Evolutionary conservation across 2,113 vertebrate species (phyloP), one percentile per base, ranked within the genome.

Genomic region (Malurus elegans): DNA sequence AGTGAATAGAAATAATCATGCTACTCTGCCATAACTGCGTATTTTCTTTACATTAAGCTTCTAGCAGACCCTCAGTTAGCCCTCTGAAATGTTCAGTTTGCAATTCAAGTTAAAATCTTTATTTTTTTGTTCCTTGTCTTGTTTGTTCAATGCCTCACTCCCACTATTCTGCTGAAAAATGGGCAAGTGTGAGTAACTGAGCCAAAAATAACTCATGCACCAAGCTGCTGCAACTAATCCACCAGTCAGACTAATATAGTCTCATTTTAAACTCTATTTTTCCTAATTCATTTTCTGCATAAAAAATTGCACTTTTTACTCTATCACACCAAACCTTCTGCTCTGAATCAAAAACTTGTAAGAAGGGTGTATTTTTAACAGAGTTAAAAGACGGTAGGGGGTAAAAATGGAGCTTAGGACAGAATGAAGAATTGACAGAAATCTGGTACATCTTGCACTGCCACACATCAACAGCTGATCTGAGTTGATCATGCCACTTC

Each of bases 1-100:
- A 8, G 38, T 90, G 79, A 97, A 90, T 88, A 50, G 90, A 79
- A 92, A 62, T 66, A 94, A 90, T 90, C 62, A n/a, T 79, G 42
- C 45, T 65, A 32, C 71, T 82, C 18, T 42, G 51, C 57, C 70
- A 21, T 60, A 94, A 53, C 58, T 42, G 42, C 28, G 0, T 79
- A 69, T 76, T 92, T 88, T 79, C 74, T 88, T 92, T 86, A 86
- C 88, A 76, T 83, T 82, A 75, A 76, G 31, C 45, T 95, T 83
- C 25, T 73, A 73, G 48, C 0, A 79, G 66, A 65, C 40, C 23
- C 58, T 57, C 67, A 73, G 67, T 57, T 87, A 83, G 69, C 71
- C 24, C 48, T 36, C 81, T 75, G 84, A 87, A 93, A 90, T 19
- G 10, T 65, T 81, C 73, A 32, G 56, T 66, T 87, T 0, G 0